Evolutionary conservation across 2,113 vertebrate genomes (phyloP), one percentile per base, ranked within the genome.

Genomic region (Cheirogaleus medius): DNA sequence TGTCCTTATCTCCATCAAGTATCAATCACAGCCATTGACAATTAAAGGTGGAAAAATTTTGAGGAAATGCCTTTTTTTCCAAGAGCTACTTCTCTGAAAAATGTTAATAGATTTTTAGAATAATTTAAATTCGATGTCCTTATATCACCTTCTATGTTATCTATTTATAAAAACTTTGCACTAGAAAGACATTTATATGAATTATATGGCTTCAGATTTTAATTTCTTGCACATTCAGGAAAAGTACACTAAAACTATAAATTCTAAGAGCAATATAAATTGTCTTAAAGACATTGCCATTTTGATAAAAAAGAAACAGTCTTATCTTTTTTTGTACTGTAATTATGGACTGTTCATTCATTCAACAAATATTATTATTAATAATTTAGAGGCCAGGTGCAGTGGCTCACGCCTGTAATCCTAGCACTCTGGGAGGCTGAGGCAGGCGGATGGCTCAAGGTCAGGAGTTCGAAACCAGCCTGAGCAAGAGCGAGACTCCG

Each of bases 181-280:
- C 12, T 91, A 84, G 34, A 37, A 95, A 94, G 81, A 94, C 6
- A 83, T 78, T 54, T 88, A 44, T 37, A 93, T 34, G 29, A 90
- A 87, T 58, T 52, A 68, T 52, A 68, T 4, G 83, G 34, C 14
- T 86, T 86, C 54, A 78, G 32, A 81, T 91, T 96, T 93, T 54
- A 84, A 66, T 47, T 83, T 94, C 49, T 87, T 92, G 14, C 13
- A 73, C 20, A 63, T 66, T 94, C 18, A 66, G 39, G 54, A 77
- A 93, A 96, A 96, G 39, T 44, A 93, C 3, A 81, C 25, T 92
- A 66, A 74, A 66, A 83, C 52, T 47, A 74, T 63, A 21, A 97
- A 90, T 92, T 85, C 1, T 27, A 71, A 95, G 18, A 44, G 32
- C 76, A 84, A 90, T 23, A 71, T 66, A 85, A 4, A 47, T 42